Percentiles rank a stretch among this genome's conserved stretches.
phyloP scores from a whole-genome alignment of 2,888 invertebrate genomes.

The Leistus spinibarbis region DNA sequence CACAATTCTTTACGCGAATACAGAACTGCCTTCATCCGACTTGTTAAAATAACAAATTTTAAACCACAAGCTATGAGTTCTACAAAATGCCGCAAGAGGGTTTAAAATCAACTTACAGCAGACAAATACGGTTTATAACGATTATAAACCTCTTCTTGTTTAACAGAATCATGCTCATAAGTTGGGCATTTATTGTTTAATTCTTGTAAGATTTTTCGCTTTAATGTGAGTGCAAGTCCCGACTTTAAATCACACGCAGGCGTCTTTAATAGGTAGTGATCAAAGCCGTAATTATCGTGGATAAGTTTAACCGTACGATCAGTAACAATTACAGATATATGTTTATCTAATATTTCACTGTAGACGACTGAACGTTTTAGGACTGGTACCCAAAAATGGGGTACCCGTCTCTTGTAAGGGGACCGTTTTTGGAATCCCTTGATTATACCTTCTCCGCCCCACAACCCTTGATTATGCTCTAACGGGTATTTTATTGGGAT shows the following conservation, averaged over 20 bases:
- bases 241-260: constrained; percentile 91
- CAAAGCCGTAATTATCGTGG: constrained; percentile 90
- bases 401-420: constrained; percentile 67
- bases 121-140: constrained; percentile 83
- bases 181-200: constrained; percentile 71
- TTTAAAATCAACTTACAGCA: constrained; percentile 67
- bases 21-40: too few relatives aligned
- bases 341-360: constrained; percentile 87
- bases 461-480: constrained; percentile 84
- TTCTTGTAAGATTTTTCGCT: constrained; percentile 80
- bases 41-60: too few relatives aligned
- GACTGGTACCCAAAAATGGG: constrained; percentile 87
- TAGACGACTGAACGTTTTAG: constrained; percentile 81
- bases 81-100: not conserved
- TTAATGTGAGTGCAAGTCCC: constrained; percentile 80
- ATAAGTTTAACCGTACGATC: constrained; percentile 82
- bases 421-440: constrained; percentile 81
- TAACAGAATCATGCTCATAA: constrained; percentile 68
- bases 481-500: constrained; percentile 78
- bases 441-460: constrained; percentile 96
- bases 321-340: constrained; percentile 84
- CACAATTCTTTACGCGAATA: too few relatives aligned
- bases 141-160: constrained; percentile 72
- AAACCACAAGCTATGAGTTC: too few relatives aligned
- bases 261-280: constrained; percentile 92